Percentiles rank a stretch among this genome's conserved stretches.
phyloP scores from a whole-genome alignment of 2,888 invertebrate genomes.

The Spilosoma lubricipeda region DNA sequence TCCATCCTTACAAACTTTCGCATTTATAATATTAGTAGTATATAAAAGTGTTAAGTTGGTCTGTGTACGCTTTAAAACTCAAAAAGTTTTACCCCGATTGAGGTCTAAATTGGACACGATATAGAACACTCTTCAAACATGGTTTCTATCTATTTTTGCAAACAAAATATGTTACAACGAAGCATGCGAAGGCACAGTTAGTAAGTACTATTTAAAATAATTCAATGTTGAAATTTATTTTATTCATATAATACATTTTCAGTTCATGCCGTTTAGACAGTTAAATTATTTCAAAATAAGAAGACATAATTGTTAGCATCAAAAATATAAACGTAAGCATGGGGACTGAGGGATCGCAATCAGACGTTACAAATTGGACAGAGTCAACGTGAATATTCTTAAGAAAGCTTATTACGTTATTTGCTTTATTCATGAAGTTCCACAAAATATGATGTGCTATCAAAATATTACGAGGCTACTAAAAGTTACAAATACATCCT shows the following conservation, averaged over 20 bases:
- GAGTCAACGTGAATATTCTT: conserved; percentile 1
- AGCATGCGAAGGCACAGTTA: too few relatives aligned
- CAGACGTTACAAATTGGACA: conserved; percentile 6
- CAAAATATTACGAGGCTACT: conserved; percentile 2
- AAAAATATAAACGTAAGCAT: neutral
- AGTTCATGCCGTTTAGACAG: neutral
- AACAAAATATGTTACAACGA: too few relatives aligned
- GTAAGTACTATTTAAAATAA: neutral
- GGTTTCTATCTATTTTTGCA: too few relatives aligned
- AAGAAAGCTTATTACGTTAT: conserved; percentile 1
- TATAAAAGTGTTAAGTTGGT: too few relatives aligned
- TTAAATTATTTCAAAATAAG: neutral
- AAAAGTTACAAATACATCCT: conserved; percentile 3
- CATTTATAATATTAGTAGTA: too few relatives aligned
- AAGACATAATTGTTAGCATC: neutral
- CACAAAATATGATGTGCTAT: conserved; percentile 3
- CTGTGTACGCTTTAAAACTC: too few relatives aligned
- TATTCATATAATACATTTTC: neutral
- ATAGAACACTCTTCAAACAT: too few relatives aligned
- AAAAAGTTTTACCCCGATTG: too few relatives aligned
- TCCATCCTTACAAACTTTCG: too few relatives aligned
- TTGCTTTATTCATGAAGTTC: conserved; percentile 14
- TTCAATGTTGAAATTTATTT: neutral
- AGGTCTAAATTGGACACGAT: too few relatives aligned
- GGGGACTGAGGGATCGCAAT: neutral